These are phyloP conservation scores for Silurus meridionalis DNA, from an alignment of 2,113 vertebrate genomes.

Conservation along the genomic window DNA sequence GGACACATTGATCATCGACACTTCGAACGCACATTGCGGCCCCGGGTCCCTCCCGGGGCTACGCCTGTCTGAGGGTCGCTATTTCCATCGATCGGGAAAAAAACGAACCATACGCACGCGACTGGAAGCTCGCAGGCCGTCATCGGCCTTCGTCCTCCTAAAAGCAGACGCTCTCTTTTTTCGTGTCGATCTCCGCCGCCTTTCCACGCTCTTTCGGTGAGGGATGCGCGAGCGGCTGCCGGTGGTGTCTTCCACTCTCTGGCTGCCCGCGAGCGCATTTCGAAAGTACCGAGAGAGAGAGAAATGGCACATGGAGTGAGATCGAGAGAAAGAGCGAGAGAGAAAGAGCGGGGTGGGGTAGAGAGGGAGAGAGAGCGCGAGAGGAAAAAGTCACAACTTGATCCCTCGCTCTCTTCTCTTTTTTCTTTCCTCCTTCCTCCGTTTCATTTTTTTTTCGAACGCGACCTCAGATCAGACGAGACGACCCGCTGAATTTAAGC, in stretches of 20 bases:
- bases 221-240: neutral
- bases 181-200: no score
- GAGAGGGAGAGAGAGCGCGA: no score
- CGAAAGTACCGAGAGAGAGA: no score
- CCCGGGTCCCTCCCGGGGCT: slow-evolving; percentile 52
- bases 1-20: slow-evolving; percentile 56
- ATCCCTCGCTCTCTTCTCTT: no score
- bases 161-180: neutral
- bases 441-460: neutral
- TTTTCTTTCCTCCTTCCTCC: no score
- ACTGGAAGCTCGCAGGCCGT: slow-evolving; percentile 9
- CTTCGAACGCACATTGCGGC: slow-evolving; percentile 54
- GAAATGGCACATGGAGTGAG: no score
- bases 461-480: slow-evolving; percentile 56
- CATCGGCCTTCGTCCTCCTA: neutral
- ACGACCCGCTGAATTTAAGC: slow-evolving; percentile 57
- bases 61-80: slow-evolving; percentile 53
- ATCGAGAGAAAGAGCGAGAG: no score
- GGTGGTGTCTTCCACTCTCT: neutral
- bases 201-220: neutral
- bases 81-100: slow-evolving; percentile 17
- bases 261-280: neutral
- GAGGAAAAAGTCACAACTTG: no score
- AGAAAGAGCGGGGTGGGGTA: no score
- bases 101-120: neutral